Percentiles rank a stretch among this genome's conserved stretches.
These are phyloP conservation scores for Amiota mariae DNA, from an alignment of 2,888 invertebrate species.

Conservation along the genomic window DNA sequence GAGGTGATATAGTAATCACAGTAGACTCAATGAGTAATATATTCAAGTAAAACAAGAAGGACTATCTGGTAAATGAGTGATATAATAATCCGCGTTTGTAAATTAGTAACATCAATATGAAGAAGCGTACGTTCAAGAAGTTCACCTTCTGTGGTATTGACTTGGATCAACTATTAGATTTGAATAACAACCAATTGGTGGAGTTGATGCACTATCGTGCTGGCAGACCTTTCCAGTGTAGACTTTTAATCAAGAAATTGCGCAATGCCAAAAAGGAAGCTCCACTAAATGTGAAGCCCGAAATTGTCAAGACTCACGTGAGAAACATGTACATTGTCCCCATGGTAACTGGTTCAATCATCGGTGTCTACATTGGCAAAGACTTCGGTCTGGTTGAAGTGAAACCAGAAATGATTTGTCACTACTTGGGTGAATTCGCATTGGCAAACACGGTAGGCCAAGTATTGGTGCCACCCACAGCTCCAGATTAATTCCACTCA, in stretches of 20 bases:
- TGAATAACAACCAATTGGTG: slow-evolving; percentile 95
- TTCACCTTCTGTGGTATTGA: slow-evolving; percentile 99
- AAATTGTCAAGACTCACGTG: slow-evolving; percentile 98
- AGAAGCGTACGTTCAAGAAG: slow-evolving; percentile 99
- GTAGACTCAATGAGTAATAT: too few relatives aligned
- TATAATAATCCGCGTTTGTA: too few relatives aligned
- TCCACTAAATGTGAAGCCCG: slow-evolving; percentile 97
- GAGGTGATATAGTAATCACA: too few relatives aligned
- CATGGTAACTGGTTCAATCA: slow-evolving; percentile 99
- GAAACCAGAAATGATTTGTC: slow-evolving; percentile 98
- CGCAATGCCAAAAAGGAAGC: slow-evolving; percentile 96
- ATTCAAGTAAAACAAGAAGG: too few relatives aligned
- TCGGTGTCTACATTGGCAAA: slow-evolving; percentile 98
- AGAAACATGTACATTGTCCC: slow-evolving; percentile 99
- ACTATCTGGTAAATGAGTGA: too few relatives aligned
- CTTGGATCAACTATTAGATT: slow-evolving; percentile 98
- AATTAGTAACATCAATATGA: too few relatives aligned
- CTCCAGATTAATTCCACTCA: slow-evolving; percentile 96
- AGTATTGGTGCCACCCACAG: slow-evolving; percentile 99
- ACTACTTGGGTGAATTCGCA: slow-evolving; percentile 96
- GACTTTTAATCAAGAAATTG: slow-evolving; percentile 94
- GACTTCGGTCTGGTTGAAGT: slow-evolving; percentile 94
- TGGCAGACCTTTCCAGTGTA: slow-evolving; percentile 92
- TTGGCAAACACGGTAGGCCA: slow-evolving; percentile 97
- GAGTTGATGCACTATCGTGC: slow-evolving; percentile 96